Evolutionary conservation across 2,888 invertebrate genomes (phyloP).

Genomic region (Tachystola acroxantha): DNA sequence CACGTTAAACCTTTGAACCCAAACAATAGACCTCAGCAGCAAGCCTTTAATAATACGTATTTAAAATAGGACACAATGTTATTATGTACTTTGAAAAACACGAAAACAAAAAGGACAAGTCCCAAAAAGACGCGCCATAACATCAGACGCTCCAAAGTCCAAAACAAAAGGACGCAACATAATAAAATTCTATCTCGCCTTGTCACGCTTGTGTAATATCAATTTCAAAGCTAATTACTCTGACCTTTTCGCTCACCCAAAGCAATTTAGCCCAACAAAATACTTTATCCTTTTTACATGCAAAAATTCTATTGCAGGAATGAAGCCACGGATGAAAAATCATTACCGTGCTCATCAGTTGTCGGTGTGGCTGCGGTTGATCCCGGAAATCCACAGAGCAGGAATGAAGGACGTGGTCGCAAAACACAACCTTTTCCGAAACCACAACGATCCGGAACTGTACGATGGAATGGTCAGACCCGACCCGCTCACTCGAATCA

Average conservation of each 20-base stretch:
- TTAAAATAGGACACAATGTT: too few species aligned
- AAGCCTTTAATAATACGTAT: too few species aligned
- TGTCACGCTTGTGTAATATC: constrained; percentile 27
- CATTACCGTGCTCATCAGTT: constrained; percentile 98
- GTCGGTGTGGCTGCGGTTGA: constrained; percentile 95
- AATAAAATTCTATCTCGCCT: constrained; percentile 28
- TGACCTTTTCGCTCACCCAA: constrained; percentile 29
- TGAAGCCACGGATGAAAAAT: constrained; percentile 95
- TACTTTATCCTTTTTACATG: constrained; percentile 36
- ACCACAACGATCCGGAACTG: constrained; percentile 92
- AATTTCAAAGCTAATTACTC: constrained; percentile 43
- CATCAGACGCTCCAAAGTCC: constrained; percentile 1
- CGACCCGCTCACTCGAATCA: constrained; percentile 85
- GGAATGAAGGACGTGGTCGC: constrained; percentile 94
- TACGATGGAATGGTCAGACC: constrained; percentile 94
- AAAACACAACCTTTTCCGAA: constrained; percentile 92
- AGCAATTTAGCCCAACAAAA: constrained; percentile 4
- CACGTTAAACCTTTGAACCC: too few species aligned
- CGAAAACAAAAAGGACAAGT: too few species aligned
- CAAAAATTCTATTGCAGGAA: constrained; percentile 80
- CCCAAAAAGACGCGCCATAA: neutral
- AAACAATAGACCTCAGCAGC: too few species aligned
- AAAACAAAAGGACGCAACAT: constrained; percentile 15
- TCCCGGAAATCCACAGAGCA: constrained; percentile 93
- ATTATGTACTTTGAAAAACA: too few species aligned